A percentile compares a stretch with the other conserved stretches of the same genome.
Evolutionary conservation across 2,113 vertebrate genomes (phyloP).

Genomic region (Bujurquina vittata): DNA sequence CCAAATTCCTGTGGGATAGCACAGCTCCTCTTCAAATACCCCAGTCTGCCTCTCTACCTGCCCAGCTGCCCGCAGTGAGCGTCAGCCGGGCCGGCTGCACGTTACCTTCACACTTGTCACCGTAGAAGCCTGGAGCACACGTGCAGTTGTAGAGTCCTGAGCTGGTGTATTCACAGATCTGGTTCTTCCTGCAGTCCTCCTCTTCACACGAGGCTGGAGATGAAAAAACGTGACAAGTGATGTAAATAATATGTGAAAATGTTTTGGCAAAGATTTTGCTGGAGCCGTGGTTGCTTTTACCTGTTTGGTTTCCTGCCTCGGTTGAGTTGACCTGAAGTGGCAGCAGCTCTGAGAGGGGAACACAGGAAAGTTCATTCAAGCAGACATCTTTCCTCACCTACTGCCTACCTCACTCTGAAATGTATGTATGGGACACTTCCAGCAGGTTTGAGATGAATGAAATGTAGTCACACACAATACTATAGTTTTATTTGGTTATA

Average conservation of each 20-base stretch:
- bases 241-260: neutral
- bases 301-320: slow-evolving; percentile 74
- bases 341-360: slow-evolving; percentile 68
- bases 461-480: neutral
- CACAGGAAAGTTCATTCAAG: neutral
- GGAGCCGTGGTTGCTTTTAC: slow-evolving; percentile 52
- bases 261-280: neutral
- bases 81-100: slow-evolving; percentile 13
- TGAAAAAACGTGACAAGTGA: neutral
- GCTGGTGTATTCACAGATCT: slow-evolving; percentile 76
- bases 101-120: slow-evolving; percentile 84
- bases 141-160: slow-evolving; percentile 80
- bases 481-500: neutral
- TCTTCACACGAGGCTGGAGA: slow-evolving; percentile 65
- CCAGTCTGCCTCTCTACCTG: slow-evolving; percentile 60
- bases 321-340: slow-evolving; percentile 64
- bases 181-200: slow-evolving; percentile 73
- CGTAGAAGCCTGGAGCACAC: slow-evolving; percentile 82
- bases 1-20: slow-evolving; percentile 79
- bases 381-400: neutral
- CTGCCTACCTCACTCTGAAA: neutral
- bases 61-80: slow-evolving; percentile 37
- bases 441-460: neutral
- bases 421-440: neutral
- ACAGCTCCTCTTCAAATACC: slow-evolving; percentile 61